Conservation (phyloP, 2,797 vertebrate species). For the Gadopsis bispinosus region DNA sequence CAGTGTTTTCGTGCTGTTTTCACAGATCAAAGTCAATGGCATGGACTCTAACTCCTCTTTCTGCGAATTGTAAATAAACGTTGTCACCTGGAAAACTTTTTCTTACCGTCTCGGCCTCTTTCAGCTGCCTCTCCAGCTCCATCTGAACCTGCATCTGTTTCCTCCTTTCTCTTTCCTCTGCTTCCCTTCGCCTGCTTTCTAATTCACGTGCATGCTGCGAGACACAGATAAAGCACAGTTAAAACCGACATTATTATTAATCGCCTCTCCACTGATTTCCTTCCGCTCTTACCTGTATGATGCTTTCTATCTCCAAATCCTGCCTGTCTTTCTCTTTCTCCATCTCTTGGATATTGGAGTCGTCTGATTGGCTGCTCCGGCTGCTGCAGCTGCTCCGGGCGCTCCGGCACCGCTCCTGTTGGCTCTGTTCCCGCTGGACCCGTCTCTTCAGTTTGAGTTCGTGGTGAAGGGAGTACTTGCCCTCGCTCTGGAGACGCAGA, state of each 20-base stretch:
- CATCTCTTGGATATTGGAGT: conserved; percentile 58
- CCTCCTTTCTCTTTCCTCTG: conserved; percentile 75
- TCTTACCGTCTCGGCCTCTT: conserved; percentile 78
- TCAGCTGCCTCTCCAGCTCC: conserved; percentile 81
- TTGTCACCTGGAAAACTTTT: conserved; percentile 25
- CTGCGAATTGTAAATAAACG: conserved; percentile 46
- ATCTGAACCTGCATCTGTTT: conserved; percentile 80
- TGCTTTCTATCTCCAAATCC: conserved; percentile 78
- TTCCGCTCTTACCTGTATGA: conserved; percentile 74
- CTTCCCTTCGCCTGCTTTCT: conserved; percentile 75
- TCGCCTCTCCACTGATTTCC: accelerated
- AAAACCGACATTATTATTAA: not conserved
- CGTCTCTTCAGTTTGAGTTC: conserved; percentile 84
- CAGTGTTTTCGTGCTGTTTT: conserved; percentile 31
- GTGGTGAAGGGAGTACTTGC: conserved; percentile 79
- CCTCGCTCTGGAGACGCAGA: conserved; percentile 79
- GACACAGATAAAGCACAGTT: not conserved
- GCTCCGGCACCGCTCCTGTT: conserved; percentile 69
- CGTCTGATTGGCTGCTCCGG: conserved; percentile 76
- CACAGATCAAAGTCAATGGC: conserved; percentile 22
- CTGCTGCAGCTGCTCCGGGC: conserved; percentile 71
- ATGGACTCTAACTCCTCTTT: conserved; percentile 33
- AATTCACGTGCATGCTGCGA: conserved; percentile 78
- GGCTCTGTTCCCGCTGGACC: conserved; percentile 74
- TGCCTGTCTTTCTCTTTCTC: conserved; percentile 72